Evolutionary conservation across 2,113 vertebrate species (phyloP), one percentile per base, ranked within the genome.

Genomic region (Charadrius vociferus): DNA sequence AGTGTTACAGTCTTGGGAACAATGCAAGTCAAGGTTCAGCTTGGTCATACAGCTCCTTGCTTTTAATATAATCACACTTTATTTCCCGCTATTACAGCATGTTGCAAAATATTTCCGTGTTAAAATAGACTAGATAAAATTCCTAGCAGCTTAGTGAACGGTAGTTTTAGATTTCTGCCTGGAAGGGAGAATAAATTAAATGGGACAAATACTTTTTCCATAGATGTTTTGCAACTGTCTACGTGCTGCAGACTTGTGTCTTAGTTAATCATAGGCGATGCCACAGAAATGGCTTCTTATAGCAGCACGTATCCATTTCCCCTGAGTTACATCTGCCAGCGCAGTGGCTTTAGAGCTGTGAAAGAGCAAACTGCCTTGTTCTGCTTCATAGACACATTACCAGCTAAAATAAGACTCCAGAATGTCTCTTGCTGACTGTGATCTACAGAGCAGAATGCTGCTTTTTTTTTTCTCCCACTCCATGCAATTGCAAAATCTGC

Each of bases 281-380:
- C 73, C 47, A 39, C 61, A 90, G 81, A 92, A 88, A 83, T 67
- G 81, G 43, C 55, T 93, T n/a, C 9, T 3, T 62, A 37, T 4
- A 94, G 88, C 67, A 88, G 88, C 84, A 43, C 7, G 1, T 41
- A 65, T 82, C 55, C 78, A 13, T 63, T 77, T 83, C 39, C 72
- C 86, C 43, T 32, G 88, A 86, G 78, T 45, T 93, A 72, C 75
- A 49, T 95, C 77, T 94, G 49, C 86, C 80, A 86, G 74, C 52
- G 92, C 94, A 86, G 92, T 75, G 81, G 70, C 89, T 93, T 80
- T 88, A 62, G 81, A 82, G 84, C 81, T 95, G 78, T 81, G 93
- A 79, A 63, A 78, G 80, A 95, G 75, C 90, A 84, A 80, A 86
- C 86, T 84, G 73, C 74, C 59, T 90, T 61, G 65, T 93, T 87